Conservation (phyloP, 2,113 vertebrate species). For the Antechinus stuartii region DNA sequence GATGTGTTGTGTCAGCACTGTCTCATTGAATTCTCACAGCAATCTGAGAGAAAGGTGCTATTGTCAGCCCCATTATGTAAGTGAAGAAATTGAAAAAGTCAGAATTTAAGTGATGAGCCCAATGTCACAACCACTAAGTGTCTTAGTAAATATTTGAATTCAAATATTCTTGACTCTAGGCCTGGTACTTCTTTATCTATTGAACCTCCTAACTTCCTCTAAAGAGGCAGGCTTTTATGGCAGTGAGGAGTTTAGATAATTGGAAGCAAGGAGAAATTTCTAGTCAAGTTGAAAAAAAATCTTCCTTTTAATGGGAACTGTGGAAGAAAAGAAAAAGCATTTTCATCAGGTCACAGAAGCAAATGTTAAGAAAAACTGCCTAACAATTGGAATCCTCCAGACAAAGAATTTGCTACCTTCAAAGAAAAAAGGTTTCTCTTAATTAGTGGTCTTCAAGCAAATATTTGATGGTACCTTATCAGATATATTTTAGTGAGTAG, state of each 20-base stretch:
- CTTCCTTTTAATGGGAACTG: neutral
- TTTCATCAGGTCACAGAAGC: neutral
- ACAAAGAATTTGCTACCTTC: neutral
- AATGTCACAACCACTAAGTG: neutral
- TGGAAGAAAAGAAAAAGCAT: neutral
- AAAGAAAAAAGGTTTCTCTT: neutral
- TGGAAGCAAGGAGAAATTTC: neutral
- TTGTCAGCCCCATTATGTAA: neutral
- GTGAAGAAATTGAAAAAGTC: neutral
- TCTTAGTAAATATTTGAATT: neutral
- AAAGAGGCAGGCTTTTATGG: neutral
- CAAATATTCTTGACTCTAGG: neutral
- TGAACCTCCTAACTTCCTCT: neutral
- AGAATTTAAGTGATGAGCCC: neutral
- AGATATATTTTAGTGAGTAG: neutral
- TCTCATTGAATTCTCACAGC: neutral
- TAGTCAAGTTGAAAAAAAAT: neutral
- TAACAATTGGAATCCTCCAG: neutral
- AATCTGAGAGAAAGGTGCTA: neutral
- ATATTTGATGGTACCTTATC: neutral
- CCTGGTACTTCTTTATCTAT: neutral
- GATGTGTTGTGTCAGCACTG: neutral
- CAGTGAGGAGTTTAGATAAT: neutral
- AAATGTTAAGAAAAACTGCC: neutral
- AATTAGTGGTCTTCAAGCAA: neutral